Percentiles rank a stretch among this genome's conserved stretches.
phyloP scores from a whole-genome alignment of 2,113 vertebrate species.

The Paradoxurus hermaphroditus region DNA sequence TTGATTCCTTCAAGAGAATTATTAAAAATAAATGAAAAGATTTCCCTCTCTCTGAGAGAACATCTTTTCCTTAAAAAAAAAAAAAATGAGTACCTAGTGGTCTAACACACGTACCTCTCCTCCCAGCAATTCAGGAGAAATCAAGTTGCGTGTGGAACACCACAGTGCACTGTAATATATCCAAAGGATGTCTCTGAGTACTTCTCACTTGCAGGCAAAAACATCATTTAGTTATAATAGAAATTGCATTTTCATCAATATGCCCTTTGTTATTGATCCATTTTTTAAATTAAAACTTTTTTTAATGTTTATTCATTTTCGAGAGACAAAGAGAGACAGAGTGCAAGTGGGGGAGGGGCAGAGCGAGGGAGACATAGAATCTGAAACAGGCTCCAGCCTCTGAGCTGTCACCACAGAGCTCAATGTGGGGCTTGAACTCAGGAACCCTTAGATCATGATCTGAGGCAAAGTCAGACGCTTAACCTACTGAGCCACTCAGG shows the following conservation, averaged over 20 bases:
- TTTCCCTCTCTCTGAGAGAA: neutral
- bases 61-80: neutral
- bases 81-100: neutral
- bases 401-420: too few relatives aligned
- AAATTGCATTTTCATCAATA: constrained; percentile 81
- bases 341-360: too few relatives aligned
- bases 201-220: constrained; percentile 57
- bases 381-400: too few relatives aligned
- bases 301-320: too few relatives aligned
- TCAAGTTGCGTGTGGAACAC: neutral
- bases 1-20: constrained; percentile 7
- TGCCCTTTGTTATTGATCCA: constrained; percentile 75
- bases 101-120: neutral
- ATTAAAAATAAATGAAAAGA: neutral
- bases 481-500: too few relatives aligned
- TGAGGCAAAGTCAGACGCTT: too few relatives aligned
- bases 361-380: too few relatives aligned
- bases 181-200: constrained; percentile 34
- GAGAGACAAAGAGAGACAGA: too few relatives aligned
- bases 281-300: constrained; percentile 59
- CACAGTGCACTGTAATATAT: constrained; percentile 29
- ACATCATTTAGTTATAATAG: constrained; percentile 68
- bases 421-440: too few relatives aligned
- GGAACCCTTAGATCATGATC: too few relatives aligned
- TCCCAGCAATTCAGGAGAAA: constrained; percentile 56